A percentile compares a stretch with the other conserved stretches of the same genome.
Conservation (phyloP, 2,113 vertebrate species). For the Tachycineta bicolor region DNA sequence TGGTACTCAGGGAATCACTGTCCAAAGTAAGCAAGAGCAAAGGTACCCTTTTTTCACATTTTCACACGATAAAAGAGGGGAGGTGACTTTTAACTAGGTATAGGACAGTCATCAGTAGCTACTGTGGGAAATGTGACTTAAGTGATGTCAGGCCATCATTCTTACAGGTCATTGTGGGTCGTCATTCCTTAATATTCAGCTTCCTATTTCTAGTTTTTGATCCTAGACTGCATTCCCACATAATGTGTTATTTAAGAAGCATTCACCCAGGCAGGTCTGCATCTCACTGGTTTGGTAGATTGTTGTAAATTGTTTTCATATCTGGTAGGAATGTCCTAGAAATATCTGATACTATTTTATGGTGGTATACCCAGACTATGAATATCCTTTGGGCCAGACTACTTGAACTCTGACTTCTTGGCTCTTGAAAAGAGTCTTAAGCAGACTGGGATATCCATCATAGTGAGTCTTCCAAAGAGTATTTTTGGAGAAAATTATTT, state of each 20-base stretch:
- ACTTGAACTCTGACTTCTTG: neutral
- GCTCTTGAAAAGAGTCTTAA: neutral
- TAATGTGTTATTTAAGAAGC: neutral
- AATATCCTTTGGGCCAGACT: neutral
- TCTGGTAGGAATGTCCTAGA: neutral
- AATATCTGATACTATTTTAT: neutral
- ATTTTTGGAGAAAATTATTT: neutral
- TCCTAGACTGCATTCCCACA: neutral
- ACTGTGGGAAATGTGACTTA: neutral
- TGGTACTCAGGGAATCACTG: neutral
- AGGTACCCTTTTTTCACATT: neutral
- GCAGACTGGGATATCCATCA: neutral
- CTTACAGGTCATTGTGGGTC: neutral
- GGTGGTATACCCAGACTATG: neutral
- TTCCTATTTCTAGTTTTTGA: neutral
- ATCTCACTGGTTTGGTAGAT: neutral
- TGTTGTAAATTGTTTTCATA: neutral
- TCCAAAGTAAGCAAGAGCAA: neutral
- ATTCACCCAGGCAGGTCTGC: neutral
- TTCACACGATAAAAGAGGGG: neutral
- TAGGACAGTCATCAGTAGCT: neutral
- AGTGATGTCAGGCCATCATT: neutral
- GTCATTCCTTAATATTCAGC: neutral
- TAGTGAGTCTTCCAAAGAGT: neutral
- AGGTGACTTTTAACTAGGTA: neutral